Percentiles rank a stretch among this genome's conserved stretches.
These are phyloP conservation scores for Eucriotettix oculatus DNA, from an alignment of 2,888 invertebrate species.

Conservation along the genomic window DNA sequence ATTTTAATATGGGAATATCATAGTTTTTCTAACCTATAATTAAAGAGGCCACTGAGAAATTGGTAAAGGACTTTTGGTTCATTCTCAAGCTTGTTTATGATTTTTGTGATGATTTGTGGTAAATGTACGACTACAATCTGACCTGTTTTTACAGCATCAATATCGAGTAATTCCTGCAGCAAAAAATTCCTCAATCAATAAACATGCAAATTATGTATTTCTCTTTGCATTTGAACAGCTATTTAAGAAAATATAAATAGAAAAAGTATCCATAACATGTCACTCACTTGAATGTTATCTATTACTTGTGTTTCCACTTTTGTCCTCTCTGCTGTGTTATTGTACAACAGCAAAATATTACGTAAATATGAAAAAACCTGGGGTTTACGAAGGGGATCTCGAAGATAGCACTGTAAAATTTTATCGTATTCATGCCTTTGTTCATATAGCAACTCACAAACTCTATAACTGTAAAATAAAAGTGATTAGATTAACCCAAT, in stretches of 20 bases:
- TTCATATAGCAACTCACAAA: conserved; percentile 53
- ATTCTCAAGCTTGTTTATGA: conserved; percentile 28
- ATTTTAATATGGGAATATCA: conserved; percentile 5
- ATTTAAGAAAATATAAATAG: background rate
- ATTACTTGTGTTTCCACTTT: conserved; percentile 15
- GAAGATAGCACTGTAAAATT: conserved; percentile 49
- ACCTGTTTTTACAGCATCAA: conserved; percentile 44
- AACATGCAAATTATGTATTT: background rate
- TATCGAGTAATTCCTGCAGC: conserved; percentile 35
- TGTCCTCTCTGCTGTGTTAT: conserved; percentile 19
- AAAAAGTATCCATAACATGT: background rate
- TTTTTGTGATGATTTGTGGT: conserved; percentile 26
- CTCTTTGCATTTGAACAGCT: background rate
- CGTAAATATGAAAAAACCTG: conserved; percentile 38
- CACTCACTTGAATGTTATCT: conserved; percentile 13
- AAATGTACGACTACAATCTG: conserved; percentile 42
- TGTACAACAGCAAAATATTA: conserved; percentile 21
- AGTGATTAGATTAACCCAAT: background rate
- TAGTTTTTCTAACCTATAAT: conserved; percentile 22
- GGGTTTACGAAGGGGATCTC: conserved; percentile 40
- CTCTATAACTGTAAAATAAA: conserved; percentile 36
- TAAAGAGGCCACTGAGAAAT: conserved; percentile 41
- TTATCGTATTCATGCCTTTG: conserved; percentile 39
- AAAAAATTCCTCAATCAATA: background rate
- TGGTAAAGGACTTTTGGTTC: conserved; percentile 30